Conservation (phyloP, 2,888 invertebrate genomes). For the Drosophila setosimentum region DNA sequence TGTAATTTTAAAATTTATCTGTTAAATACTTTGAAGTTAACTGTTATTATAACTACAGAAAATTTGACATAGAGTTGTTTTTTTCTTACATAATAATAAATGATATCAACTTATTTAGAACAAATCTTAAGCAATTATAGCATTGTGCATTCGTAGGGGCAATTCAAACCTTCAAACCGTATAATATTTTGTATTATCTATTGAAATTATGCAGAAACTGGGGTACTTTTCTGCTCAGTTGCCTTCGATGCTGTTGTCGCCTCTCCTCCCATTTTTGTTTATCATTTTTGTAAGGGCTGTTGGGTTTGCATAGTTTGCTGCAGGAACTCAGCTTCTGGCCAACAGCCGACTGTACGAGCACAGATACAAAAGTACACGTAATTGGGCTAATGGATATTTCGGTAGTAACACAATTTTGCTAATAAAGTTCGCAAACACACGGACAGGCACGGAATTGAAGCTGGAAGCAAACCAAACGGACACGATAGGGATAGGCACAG, state of each 20-base stretch:
- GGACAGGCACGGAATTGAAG: conserved; percentile 16
- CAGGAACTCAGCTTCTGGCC: conserved; percentile 15
- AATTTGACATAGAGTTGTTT: background rate
- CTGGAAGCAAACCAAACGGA: conserved; percentile 32
- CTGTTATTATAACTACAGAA: background rate
- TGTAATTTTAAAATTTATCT: background rate
- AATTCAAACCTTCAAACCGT: conserved; percentile 1
- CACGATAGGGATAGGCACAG: conserved; percentile 12
- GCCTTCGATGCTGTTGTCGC: conserved; percentile 33
- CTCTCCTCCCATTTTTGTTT: conserved; percentile 63
- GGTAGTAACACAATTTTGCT: conserved; percentile 81
- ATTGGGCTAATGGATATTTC: conserved; percentile 80
- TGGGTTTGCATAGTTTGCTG: background rate
- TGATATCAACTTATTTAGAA: background rate
- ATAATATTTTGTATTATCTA: conserved; percentile 2
- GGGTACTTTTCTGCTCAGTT: conserved; percentile 18
- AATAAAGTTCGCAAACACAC: conserved; percentile 78
- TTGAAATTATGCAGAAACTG: conserved; percentile 1
- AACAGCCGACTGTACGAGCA: conserved; percentile 16
- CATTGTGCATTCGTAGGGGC: background rate
- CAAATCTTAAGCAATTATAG: background rate
- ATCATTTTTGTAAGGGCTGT: conserved; percentile 29
- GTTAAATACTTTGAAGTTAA: no score
- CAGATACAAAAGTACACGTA: conserved; percentile 78
- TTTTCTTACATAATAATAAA: background rate